Evolutionary conservation across 2,888 invertebrate species (phyloP), one percentile per base, ranked within the genome.

Genomic region (Xestia c-nigrum): DNA sequence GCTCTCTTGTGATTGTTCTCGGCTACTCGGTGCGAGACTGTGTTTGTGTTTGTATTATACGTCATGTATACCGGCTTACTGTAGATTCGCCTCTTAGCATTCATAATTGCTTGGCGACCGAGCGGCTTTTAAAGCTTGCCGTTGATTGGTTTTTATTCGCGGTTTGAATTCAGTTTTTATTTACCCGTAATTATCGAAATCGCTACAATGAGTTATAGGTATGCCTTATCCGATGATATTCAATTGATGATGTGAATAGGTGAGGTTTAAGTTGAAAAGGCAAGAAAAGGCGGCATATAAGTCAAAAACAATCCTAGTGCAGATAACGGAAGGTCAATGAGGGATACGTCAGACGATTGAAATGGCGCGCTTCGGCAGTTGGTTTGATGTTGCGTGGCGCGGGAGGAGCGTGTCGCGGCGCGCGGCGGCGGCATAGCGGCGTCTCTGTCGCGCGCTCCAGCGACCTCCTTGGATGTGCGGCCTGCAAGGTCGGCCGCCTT

Each of bases 401-500:
- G 75, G 76, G 85, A 81, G 86, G 87, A 82, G 81, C 82, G 85
- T 84, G 78, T 82, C 83, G 85, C 81, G 77, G 85, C 84, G 83
- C 40, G 14, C 63, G 63, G 63, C 63, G n/a, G 64, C 19, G 31
- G 82, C 83, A 83, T 90, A 89, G 85, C 64, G 86, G 87, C 88
- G 88, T 94, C 96, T 92, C 94, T 84, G 88, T 95, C 93, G 81
- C 93, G 90, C 91, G 90, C 91, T 90, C 90, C 89, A 90, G 93
- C 96, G 95, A 95, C 95, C 96, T 96, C 96, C 95, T 96, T 96
- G 95, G 96, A 95, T 96, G 96, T 93, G 95, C 96, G 94, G 94
- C 95, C 93, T 94, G 95, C 96, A 96, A 96, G 96, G 96, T 96
- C 96, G 96, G 95, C 93, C 93, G 96, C 95, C 94, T 96, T 96